Percentiles rank a stretch among this genome's conserved stretches.
These are phyloP conservation scores for Drosophila mettleri DNA, from an alignment of 2,888 invertebrate genomes.

Conservation along the genomic window DNA sequence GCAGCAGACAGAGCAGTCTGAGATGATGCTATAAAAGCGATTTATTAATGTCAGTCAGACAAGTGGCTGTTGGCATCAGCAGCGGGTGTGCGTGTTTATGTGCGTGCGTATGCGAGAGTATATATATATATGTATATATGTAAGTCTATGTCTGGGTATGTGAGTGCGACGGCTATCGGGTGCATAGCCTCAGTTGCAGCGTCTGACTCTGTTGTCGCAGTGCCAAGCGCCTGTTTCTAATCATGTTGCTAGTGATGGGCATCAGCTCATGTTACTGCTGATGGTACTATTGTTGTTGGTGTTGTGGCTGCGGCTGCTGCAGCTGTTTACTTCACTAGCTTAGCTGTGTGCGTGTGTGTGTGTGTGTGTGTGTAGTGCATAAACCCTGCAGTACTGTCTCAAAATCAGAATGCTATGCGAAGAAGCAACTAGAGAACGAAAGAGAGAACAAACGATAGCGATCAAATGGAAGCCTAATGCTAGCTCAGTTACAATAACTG, in stretches of 20 bases:
- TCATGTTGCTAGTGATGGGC: conserved; percentile 68
- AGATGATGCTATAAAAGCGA: conserved; percentile 75
- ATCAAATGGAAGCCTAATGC: not conserved
- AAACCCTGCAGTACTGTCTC: conserved; percentile 13
- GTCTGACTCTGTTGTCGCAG: conserved; percentile 31
- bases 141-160: conserved; percentile 1
- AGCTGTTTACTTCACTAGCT: conserved; percentile 50
- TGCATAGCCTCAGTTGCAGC: conserved; percentile 35
- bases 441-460: not conserved
- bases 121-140: no score
- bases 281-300: conserved; percentile 31
- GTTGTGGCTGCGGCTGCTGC: conserved; percentile 34
- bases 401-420: not conserved
- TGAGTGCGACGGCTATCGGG: conserved; percentile 26
- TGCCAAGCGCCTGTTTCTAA: conserved; percentile 68
- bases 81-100: conserved; percentile 1
- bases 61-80: conserved; percentile 66
- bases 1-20: conserved; percentile 46
- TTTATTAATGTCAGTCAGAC: conserved; percentile 79
- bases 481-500: not conserved
- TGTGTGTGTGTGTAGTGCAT: conserved; percentile 26
- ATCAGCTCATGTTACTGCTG: conserved; percentile 66
- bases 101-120: not conserved
- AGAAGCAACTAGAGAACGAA: not conserved
- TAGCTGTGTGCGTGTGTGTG: conserved; percentile 10